Percentiles rank a stretch among this genome's conserved stretches.
phyloP scores from a whole-genome alignment of 2,113 vertebrate genomes.

The Eonycteris spelaea region DNA sequence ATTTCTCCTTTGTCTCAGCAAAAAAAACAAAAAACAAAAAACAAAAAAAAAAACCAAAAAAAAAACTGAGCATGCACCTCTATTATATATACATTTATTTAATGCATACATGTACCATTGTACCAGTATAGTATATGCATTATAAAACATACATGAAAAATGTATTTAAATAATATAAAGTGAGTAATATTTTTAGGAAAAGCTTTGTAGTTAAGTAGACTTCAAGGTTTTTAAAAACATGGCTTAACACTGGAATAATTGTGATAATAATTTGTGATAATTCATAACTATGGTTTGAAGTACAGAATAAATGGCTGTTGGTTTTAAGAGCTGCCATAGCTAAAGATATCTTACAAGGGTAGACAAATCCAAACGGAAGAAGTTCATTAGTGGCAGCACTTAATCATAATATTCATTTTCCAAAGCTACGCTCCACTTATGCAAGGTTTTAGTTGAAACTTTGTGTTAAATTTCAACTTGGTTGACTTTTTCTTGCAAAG shows the following conservation, averaged over 20 bases:
- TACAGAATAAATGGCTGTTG: not conserved
- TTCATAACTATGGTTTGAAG: not conserved
- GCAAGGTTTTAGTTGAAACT: not conserved
- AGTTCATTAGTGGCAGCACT: not conserved
- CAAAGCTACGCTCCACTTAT: not conserved
- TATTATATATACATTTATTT: not conserved
- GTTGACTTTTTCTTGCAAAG: slow-evolving; percentile 2
- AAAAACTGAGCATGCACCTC: not conserved
- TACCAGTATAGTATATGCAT: not conserved
- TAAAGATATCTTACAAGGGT: not conserved
- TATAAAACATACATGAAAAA: not conserved
- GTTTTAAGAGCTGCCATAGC: not conserved
- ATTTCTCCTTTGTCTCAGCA: not conserved
- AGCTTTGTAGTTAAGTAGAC: slow-evolving; percentile 1
- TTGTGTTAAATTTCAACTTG: not conserved
- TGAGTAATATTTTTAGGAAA: slow-evolving; percentile 7
- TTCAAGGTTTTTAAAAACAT: not conserved
- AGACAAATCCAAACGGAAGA: not conserved
- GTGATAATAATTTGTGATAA: not conserved
- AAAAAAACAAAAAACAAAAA: not conserved
- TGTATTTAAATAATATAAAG: not conserved
- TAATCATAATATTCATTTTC: not conserved
- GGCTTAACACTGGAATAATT: not conserved
- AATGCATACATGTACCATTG: not conserved
- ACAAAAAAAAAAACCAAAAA: not conserved